Base-by-base conservation (phyloP, 2,797 vertebrate species). In the Odontamblyopus rebecca region DNA sequence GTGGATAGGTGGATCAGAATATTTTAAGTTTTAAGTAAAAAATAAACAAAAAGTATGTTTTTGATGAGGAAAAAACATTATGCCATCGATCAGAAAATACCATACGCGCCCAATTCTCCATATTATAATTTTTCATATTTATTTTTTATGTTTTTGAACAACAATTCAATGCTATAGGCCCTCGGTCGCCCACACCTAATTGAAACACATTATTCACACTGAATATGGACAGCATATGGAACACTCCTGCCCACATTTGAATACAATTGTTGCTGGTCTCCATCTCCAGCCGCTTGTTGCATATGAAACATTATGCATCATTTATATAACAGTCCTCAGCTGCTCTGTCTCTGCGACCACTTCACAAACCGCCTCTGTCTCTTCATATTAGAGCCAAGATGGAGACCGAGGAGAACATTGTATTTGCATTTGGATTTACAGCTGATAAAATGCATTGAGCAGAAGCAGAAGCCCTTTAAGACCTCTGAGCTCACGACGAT, bases 281-380 rank as follows among this genome's bases (percentile, higher is more conserved):
- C 6, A 13, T 61, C 26, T 59, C 26, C 26, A 15, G 12, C 59
- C 16, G 27, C 30, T 61, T 35, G 30, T 35, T 61, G 60, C 60
- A 61, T 61, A 61, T 61, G 60, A 35, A 61, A 35, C 59, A 61
- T 61, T 61, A 61, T 61, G 60, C 60, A 61, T 61, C 29, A 61
- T 61, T 61, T 61, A 32, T 30, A 38, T 61, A 61, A 61, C 60
- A 5, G 60, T 61, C 29, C 30, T 61, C 60, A 61, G 60, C 60
- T 61, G 60, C 9, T 38, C 60, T 35, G 60, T 61, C 8, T 30
- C 60, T 32, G 18, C 30, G 18, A 18, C 30, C 60, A 35, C 60
- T 61, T 38, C 60, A 61, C 60, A 38, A 61, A 61, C 60, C 4
- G 60, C 30, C 60, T 18, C 27, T 11, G 60, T 61, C 60, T 61